These are phyloP conservation scores for Oryzias woworae DNA, from an alignment of 2,113 vertebrate species.

Conservation along the genomic window DNA sequence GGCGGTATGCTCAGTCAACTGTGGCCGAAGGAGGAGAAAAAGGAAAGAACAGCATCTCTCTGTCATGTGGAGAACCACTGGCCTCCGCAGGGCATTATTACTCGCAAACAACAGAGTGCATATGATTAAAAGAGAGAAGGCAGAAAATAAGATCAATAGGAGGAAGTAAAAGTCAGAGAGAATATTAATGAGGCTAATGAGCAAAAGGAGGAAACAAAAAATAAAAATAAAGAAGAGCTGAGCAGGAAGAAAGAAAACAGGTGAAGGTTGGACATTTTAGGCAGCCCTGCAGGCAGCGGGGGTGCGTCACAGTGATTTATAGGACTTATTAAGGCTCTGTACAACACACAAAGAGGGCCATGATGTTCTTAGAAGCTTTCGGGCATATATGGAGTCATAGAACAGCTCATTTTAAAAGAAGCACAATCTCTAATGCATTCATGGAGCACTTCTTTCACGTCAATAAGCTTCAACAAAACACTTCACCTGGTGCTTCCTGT, in stretches of 20 bases:
- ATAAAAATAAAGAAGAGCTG: neutral
- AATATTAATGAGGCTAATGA: slow-evolving; percentile 16
- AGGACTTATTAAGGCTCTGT: too few species aligned
- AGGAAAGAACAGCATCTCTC: slow-evolving; percentile 11
- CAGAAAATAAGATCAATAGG: slow-evolving; percentile 1
- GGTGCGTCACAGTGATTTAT: too few species aligned
- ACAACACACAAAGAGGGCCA: too few species aligned
- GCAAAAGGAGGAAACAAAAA: neutral
- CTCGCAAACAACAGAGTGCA: neutral
- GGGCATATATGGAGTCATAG: too few species aligned
- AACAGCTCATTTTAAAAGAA: too few species aligned
- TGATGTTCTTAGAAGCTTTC: too few species aligned
- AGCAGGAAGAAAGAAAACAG: neutral
- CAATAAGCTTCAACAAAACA: too few species aligned
- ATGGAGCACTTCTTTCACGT: too few species aligned
- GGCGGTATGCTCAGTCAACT: slow-evolving; percentile 1
- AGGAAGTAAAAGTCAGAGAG: neutral
- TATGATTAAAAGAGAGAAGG: slow-evolving; percentile 18
- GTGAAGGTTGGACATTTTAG: slow-evolving; percentile 8
- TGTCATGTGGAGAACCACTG: slow-evolving; percentile 15
- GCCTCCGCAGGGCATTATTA: slow-evolving; percentile 22
- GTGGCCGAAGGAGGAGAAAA: neutral
- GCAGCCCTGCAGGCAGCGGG: neutral
- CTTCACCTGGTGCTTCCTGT: too few species aligned
- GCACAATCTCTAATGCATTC: too few species aligned